These are phyloP conservation scores for Eumeta japonica DNA, from an alignment of 1,140 invertebrate genomes.

Conservation along the genomic window DNA sequence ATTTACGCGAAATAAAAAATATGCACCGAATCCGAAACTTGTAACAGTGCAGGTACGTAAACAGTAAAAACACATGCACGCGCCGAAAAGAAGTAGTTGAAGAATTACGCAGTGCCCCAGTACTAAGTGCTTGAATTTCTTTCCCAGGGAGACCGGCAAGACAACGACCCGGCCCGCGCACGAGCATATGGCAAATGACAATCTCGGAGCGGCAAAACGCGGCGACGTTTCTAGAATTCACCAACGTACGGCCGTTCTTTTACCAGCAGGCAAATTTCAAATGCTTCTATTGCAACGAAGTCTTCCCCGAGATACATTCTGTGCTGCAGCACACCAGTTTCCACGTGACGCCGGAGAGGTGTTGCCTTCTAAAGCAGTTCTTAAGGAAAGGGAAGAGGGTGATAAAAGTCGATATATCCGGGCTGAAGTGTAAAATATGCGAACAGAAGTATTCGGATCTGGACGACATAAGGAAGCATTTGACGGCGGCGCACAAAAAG, in stretches of 20 bases:
- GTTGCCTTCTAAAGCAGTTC: constrained; percentile 30
- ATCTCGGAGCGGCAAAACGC: constrained; percentile 43
- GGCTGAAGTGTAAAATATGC: constrained; percentile 36
- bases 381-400: constrained; percentile 44
- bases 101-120: no score
- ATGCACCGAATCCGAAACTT: no score
- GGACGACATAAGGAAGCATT: constrained; percentile 37
- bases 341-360: constrained; percentile 30
- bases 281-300: constrained; percentile 46
- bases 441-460: constrained; percentile 35
- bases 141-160: constrained; percentile 27
- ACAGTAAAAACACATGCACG: no score
- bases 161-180: constrained; percentile 25
- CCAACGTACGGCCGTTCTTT: constrained; percentile 43
- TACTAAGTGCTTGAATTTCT: no score
- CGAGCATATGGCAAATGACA: constrained; percentile 51
- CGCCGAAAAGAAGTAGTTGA: no score
- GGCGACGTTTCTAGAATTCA: constrained; percentile 37
- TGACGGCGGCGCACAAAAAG: constrained; percentile 28
- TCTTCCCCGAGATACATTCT: constrained; percentile 39
- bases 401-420: constrained; percentile 47
- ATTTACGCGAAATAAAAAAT: no score
- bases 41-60: no score
- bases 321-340: constrained; percentile 31
- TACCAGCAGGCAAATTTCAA: constrained; percentile 48